Evolutionary conservation across 1,140 invertebrate species (phyloP).

Genomic region (Steinernema feltiae): DNA sequence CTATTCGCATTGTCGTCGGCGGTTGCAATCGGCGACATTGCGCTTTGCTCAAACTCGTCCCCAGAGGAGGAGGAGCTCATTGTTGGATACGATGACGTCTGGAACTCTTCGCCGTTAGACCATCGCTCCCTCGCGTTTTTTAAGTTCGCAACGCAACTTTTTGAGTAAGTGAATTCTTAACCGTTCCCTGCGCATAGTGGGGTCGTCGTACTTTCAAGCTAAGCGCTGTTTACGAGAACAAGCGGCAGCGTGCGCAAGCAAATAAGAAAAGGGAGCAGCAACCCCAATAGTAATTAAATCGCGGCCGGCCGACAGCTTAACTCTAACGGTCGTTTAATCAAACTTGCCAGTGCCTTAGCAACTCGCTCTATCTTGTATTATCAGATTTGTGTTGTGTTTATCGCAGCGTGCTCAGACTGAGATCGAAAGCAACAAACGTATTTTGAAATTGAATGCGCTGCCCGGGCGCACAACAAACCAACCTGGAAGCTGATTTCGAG

Average conservation of each 20-base stretch:
- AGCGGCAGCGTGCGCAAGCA: not conserved
- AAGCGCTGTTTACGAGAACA: not conserved
- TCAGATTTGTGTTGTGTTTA: conserved; percentile 13
- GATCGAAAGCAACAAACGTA: not conserved
- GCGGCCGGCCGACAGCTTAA: conserved; percentile 3
- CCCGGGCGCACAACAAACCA: not conserved
- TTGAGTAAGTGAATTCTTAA: not conserved
- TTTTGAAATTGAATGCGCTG: not conserved
- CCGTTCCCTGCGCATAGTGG: not conserved
- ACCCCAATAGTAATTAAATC: conserved; percentile 14
- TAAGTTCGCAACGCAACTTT: not conserved
- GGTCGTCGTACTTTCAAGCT: conserved; percentile 1
- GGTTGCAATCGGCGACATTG: not conserved
- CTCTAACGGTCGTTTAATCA: conserved; percentile 10
- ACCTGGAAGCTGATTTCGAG: conserved; percentile 44
- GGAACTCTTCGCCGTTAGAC: conserved; percentile 17
- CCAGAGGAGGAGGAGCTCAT: conserved; percentile 44
- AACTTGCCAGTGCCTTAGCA: not conserved
- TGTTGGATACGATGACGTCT: conserved; percentile 55
- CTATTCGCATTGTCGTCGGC: not conserved
- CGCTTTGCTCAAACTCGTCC: conserved; percentile 29
- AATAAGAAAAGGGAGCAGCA: conserved; percentile 11
- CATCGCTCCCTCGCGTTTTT: not conserved
- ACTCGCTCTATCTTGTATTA: not conserved
- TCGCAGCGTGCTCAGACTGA: not conserved